Evolutionary conservation across 2,797 vertebrate species (phyloP), one percentile per base, ranked within the genome.

Genomic region (Cygnus olor): DNA sequence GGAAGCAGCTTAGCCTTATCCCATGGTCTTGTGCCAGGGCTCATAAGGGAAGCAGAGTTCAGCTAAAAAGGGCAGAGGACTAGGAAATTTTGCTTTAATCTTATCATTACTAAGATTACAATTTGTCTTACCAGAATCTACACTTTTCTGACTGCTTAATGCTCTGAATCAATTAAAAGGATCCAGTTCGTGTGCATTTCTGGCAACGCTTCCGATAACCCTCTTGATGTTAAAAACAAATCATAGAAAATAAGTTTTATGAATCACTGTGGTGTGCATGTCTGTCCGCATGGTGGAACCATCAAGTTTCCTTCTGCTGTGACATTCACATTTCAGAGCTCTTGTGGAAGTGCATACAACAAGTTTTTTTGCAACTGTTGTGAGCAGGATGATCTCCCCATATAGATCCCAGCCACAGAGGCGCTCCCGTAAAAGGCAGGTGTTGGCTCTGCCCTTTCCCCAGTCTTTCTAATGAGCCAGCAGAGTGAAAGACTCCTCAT

Each of bases 391-490:
- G 70, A 82, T 71, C 34, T 65, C 53, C n/a, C 27, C 34, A 17
- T 61, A 65, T 4, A 45, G 65, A 92, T 70, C 58, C 56, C 77
- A 80, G 60, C n/a, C 57, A 89, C 47, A 66, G 27, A 90, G 66
- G 25, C 49, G 79, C 30, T 47, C 30, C 70, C 86, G 64, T 84
- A 77, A 73, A 93, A 95, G 92, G 65, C 86, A 91, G 77, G 76
- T 92, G 71, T 78, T 76, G 86, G 47, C 78, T 91, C 64, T 91
- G 80, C 72, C 78, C 64, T 32, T 85, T 92, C 57, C 70, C 45
- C 61, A 58, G 61, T 78, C 90, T 94, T 88, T 76, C 71, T 86
- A 80, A 81, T 68, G 78, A 92, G 78, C 81, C 85, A 91, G 83
- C 77, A 86, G 79, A 94, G 60, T 78, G 85, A 92, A 85, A 66